Evolutionary conservation across 2,888 invertebrate species (phyloP), one percentile per base, ranked within the genome.

Genomic region (Dasysyrphus albostriatus): DNA sequence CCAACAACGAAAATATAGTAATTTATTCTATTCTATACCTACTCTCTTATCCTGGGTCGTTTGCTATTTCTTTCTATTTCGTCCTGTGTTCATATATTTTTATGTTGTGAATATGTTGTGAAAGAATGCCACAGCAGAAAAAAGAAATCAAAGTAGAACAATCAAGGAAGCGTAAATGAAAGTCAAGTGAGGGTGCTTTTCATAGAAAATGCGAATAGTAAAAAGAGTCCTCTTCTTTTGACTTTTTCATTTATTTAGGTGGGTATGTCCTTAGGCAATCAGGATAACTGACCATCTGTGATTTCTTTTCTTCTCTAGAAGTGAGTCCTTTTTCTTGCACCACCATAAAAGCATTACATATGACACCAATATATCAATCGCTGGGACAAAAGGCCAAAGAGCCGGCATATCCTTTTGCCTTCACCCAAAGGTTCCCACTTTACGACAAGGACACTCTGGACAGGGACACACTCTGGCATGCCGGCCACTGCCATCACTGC

Each of bases 241-340:
- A 78, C n/a, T 65, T 83, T 87, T 72, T 78, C 65, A 78, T 83
- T 78, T 74, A 83, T 51, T n/a, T n/a, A n/a, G n/a, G n/a, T n/a
- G 6, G 12, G 14, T n/a, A 83, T 74, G 83, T 78, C 83, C 83
- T 70, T 16, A 6, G 72, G 72, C 83, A 87, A 87, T 87, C 87
- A 87, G 79, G 65, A 83, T 72, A 79, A 83, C 74, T 83, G 87
- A 83, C 87, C 83, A 83, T 78, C 83, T 87, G 78, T 65, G 87
- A 83, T 75, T 85, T 78, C 39, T 72, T 32, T 67, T 54, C 59
- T 37, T 34, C 44, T 70, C 59, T 44, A 16, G 16, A 37, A 32
- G 32, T 5, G 34, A 16, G 51, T 69, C 14, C 16, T 56, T 47
- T 10, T 24, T 32, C 70, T 56, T 72, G 72, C 72, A 72, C 63